Evolutionary conservation across 2,797 vertebrate genomes (phyloP).

Genomic region (Sebastes kiyomatsui): DNA sequence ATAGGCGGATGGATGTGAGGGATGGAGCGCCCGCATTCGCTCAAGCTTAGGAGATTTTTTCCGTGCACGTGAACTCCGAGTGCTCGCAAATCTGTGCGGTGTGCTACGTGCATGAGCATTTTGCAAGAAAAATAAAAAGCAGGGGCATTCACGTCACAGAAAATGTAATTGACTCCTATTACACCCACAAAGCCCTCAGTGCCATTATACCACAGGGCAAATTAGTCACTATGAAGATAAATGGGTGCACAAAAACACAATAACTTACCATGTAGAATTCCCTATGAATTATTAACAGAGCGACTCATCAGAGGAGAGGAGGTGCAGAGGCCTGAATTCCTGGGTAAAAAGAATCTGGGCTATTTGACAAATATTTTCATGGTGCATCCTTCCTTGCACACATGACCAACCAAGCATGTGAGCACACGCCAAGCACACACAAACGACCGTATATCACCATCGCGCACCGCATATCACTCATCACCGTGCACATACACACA

Average conservation of each 20-base stretch:
- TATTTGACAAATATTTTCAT: constrained; percentile 43
- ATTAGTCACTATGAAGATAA: constrained; percentile 75
- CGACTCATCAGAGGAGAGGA: constrained; percentile 55
- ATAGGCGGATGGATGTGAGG: constrained; percentile 57
- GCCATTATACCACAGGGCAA: constrained; percentile 65
- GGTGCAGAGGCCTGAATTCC: neutral
- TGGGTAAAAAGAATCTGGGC: constrained; percentile 13
- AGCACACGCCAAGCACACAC: constrained; percentile 36
- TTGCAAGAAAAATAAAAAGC: constrained; percentile 51
- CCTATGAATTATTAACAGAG: constrained; percentile 75
- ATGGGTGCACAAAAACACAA: constrained; percentile 70
- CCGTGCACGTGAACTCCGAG: constrained; percentile 16
- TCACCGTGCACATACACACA: constrained; percentile 4
- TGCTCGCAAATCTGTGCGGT: constrained; percentile 33
- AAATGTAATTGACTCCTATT: constrained; percentile 76
- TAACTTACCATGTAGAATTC: constrained; percentile 67
- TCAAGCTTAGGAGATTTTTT: constrained; percentile 59
- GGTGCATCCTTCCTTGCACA: constrained; percentile 20
- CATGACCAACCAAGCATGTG: constrained; percentile 34
- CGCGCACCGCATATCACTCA: constrained; percentile 38
- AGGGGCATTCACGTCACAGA: constrained; percentile 49
- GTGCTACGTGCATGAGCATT: neutral
- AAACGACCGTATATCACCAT: constrained; percentile 44
- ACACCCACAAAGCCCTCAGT: constrained; percentile 63
- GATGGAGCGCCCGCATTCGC: constrained; percentile 56